Percentiles rank a stretch among this genome's conserved stretches.
Conservation (phyloP, 2,888 invertebrate species). For the Eristalis tenax region DNA sequence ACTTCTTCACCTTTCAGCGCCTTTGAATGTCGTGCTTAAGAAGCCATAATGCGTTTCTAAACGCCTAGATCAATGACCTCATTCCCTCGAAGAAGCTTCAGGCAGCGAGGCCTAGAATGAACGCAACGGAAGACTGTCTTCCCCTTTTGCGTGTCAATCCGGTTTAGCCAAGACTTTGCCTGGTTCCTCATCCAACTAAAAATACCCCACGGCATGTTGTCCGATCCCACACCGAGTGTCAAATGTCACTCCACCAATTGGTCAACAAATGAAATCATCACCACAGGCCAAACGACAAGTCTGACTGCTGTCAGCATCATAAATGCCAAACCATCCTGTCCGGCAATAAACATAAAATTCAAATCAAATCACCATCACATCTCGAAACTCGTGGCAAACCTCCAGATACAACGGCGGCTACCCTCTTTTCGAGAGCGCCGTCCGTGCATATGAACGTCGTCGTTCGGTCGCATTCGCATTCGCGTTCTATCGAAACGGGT, state of each 20-base stretch:
- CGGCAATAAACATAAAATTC: constrained; percentile 19
- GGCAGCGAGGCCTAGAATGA: too few species aligned
- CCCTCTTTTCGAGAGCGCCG: constrained; percentile 11
- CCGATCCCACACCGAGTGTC: not conserved
- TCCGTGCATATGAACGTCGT: constrained; percentile 33
- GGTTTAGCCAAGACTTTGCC: too few species aligned
- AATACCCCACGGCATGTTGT: not conserved
- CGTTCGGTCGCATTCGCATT: not conserved
- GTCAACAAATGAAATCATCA: constrained; percentile 47
- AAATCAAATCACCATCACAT: constrained; percentile 44
- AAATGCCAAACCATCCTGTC: constrained; percentile 17
- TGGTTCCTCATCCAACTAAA: not conserved
- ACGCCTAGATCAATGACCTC: too few species aligned
- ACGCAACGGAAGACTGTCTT: too few species aligned
- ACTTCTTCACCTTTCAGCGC: too few species aligned
- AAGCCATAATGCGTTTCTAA: too few species aligned
- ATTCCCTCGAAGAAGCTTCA: too few species aligned
- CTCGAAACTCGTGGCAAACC: constrained; percentile 18
- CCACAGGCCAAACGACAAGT: constrained; percentile 4
- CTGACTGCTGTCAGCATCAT: not conserved
- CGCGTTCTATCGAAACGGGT: constrained; percentile 57
- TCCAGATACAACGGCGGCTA: not conserved
- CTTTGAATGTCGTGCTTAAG: too few species aligned
- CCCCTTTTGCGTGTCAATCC: too few species aligned
- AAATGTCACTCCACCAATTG: not conserved